Percentiles rank a stretch among this genome's conserved stretches.
These are phyloP conservation scores for Oscheius sp. DNA, from an alignment of 2,888 invertebrate genomes.

Conservation along the genomic window DNA sequence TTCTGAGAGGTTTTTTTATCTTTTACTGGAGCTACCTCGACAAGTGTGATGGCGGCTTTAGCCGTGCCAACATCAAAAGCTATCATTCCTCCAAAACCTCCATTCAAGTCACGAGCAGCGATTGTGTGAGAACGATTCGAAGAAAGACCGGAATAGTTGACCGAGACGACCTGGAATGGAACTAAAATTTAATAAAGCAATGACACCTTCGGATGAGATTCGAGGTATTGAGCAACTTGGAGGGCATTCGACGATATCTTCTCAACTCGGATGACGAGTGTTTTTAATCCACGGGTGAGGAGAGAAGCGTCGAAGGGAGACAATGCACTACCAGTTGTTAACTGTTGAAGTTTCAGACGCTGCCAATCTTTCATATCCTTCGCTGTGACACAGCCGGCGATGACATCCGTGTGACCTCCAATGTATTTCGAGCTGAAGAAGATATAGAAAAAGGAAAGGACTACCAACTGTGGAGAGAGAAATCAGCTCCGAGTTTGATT, in stretches of 20 bases:
- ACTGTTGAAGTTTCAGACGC: constrained; percentile 49
- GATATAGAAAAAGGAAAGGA: background rate
- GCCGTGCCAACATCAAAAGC: constrained; percentile 52
- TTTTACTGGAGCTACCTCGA: constrained; percentile 37
- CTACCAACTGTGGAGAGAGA: constrained; percentile 71
- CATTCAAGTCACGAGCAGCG: constrained; percentile 33
- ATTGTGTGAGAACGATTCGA: constrained; percentile 54
- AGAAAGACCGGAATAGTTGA: constrained; percentile 56
- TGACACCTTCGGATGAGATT: constrained; percentile 43
- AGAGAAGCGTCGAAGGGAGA: constrained; percentile 51
- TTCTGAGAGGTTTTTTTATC: constrained; percentile 21
- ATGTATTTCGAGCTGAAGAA: constrained; percentile 71
- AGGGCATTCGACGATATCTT: constrained; percentile 47
- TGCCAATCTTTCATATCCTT: constrained; percentile 44
- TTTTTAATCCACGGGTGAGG: constrained; percentile 55
- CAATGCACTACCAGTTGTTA: constrained; percentile 47
- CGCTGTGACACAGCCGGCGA: constrained; percentile 68
- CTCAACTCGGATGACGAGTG: constrained; percentile 52
- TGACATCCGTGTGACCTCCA: constrained; percentile 72
- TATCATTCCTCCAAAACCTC: constrained; percentile 58
- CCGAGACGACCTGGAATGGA: constrained; percentile 37
- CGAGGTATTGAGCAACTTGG: constrained; percentile 46
- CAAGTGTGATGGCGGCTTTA: constrained; percentile 41
- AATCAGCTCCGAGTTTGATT: constrained; percentile 70
- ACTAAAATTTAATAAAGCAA: background rate